phyloP scores from a whole-genome alignment of 2,888 invertebrate species.

The Heteropelma amictum region DNA sequence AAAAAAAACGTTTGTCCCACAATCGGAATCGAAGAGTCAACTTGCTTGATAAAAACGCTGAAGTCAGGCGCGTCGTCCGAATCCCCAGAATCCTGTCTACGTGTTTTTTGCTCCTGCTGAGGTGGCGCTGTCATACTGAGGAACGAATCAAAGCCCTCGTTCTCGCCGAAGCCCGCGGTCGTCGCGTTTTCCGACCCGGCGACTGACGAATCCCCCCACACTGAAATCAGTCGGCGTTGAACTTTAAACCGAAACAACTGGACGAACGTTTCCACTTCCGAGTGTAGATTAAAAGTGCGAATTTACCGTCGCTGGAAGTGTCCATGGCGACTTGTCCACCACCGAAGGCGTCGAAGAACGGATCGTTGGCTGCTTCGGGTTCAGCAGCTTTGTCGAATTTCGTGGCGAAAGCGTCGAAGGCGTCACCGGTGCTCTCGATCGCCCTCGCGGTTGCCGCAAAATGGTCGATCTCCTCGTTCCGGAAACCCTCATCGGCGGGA shows the following conservation, averaged over 20 bases:
- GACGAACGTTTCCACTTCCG: background rate
- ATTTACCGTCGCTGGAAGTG: slow-evolving; percentile 75
- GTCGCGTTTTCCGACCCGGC: slow-evolving; percentile 69
- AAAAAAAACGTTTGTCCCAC: too few species aligned
- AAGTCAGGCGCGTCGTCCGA: slow-evolving; percentile 89
- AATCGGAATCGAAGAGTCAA: background rate
- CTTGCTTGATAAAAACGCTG: slow-evolving; percentile 87
- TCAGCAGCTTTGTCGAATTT: slow-evolving; percentile 89
- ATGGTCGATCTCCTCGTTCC: slow-evolving; percentile 65
- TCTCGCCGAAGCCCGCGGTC: slow-evolving; percentile 82
- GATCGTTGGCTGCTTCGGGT: slow-evolving; percentile 77
- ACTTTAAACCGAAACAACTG: background rate
- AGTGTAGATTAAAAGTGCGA: too few species aligned
- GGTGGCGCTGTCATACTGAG: slow-evolving; percentile 89
- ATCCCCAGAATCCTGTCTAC: slow-evolving; percentile 85
- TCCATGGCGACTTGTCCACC: slow-evolving; percentile 75
- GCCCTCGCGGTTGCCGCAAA: slow-evolving; percentile 68
- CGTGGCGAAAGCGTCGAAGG: slow-evolving; percentile 93
- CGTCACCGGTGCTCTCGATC: slow-evolving; percentile 79
- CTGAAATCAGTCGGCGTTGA: slow-evolving; percentile 58
- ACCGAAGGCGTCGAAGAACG: slow-evolving; percentile 79
- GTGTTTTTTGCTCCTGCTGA: slow-evolving; percentile 83
- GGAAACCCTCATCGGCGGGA: slow-evolving; percentile 60
- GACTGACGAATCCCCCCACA: slow-evolving; percentile 77
- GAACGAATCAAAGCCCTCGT: slow-evolving; percentile 88